Percentiles rank a stretch among this genome's conserved stretches.
These are phyloP conservation scores for Aethina tumida DNA, from an alignment of 1,140 invertebrate genomes.

Conservation along the genomic window DNA sequence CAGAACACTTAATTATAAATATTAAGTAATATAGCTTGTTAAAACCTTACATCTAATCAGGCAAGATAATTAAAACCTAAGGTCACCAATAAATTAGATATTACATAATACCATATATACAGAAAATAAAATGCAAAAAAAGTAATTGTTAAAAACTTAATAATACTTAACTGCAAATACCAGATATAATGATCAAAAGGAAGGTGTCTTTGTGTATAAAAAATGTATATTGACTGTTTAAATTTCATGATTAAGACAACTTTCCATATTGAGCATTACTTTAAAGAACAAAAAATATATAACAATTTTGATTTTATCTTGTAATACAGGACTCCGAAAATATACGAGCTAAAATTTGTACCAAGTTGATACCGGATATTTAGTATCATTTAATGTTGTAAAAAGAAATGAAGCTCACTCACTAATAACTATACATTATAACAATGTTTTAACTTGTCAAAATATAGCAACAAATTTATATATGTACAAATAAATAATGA, in stretches of 20 bases:
- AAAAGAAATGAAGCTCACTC: slow-evolving; percentile 4
- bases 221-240: slow-evolving; percentile 2
- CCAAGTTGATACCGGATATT: slow-evolving; percentile 1
- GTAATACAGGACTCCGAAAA: slow-evolving; percentile 9
- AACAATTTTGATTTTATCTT: slow-evolving; percentile 3
- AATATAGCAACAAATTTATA: slow-evolving; percentile 20
- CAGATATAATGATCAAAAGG: slow-evolving; percentile 9
- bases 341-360: background rate
- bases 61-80: slow-evolving; percentile 23
- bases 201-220: slow-evolving; percentile 10
- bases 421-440: background rate
- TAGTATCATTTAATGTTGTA: slow-evolving; percentile 15
- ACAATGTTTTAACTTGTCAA: background rate
- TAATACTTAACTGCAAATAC: slow-evolving; percentile 10
- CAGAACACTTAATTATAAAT: slow-evolving; percentile 16
- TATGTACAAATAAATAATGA: slow-evolving; percentile 27
- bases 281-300: no score
- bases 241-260: no score
- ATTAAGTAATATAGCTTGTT: slow-evolving; percentile 14
- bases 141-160: slow-evolving; percentile 9
- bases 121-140: slow-evolving; percentile 13
- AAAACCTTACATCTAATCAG: slow-evolving; percentile 23
- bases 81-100: slow-evolving; percentile 10
- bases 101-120: slow-evolving; percentile 14
- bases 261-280: no score